Evolutionary conservation across 2,888 invertebrate species (phyloP).

Genomic region (Resseliella maxima): DNA sequence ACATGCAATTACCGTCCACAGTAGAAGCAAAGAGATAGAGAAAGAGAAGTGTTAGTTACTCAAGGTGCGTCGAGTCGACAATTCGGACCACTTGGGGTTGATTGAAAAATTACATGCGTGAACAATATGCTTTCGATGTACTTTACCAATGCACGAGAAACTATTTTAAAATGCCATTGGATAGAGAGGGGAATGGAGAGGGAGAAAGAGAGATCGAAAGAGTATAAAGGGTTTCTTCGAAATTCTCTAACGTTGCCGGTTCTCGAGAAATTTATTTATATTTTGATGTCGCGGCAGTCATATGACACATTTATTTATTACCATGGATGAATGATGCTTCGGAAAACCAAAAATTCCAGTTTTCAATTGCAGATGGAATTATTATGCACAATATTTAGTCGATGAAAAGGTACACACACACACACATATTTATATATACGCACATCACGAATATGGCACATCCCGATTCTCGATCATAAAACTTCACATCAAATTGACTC

Average conservation of each 20-base stretch:
- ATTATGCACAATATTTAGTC: constrained; percentile 1
- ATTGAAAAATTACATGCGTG: constrained; percentile 51
- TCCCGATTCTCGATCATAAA: neutral
- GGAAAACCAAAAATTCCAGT: neutral
- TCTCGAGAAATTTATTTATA: neutral
- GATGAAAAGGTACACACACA: neutral
- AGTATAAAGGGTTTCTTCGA: neutral
- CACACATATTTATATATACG: too few relatives aligned
- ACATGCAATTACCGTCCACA: constrained; percentile 21
- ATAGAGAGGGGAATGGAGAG: too few relatives aligned
- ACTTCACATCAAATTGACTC: too few relatives aligned
- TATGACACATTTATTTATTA: constrained; percentile 24
- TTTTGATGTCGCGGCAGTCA: constrained; percentile 41
- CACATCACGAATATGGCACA: neutral
- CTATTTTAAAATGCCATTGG: neutral
- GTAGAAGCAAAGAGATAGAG: neutral
- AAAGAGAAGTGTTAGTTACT: constrained; percentile 3
- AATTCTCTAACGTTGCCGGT: neutral
- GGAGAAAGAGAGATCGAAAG: too few relatives aligned
- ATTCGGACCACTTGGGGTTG: constrained; percentile 48
- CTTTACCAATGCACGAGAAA: neutral
- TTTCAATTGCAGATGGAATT: constrained; percentile 10
- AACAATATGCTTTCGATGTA: constrained; percentile 42
- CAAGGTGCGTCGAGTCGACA: constrained; percentile 41
- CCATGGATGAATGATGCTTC: constrained; percentile 12